phyloP scores from a whole-genome alignment of 2,113 vertebrate genomes.

The Oncorhynchus nerka region DNA sequence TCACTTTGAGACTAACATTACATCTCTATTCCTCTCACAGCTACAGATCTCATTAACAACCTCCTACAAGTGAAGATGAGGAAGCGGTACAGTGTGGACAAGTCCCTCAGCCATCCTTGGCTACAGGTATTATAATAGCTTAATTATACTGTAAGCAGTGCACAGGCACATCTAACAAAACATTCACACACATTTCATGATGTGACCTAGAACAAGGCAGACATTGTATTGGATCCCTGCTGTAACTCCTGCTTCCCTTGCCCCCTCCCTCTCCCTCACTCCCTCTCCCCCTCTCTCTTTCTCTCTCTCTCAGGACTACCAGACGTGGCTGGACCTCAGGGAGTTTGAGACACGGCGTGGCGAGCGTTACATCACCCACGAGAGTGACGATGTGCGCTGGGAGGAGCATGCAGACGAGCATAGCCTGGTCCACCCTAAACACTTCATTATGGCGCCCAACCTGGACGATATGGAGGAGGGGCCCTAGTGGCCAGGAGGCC shows the following conservation, averaged over 20 bases:
- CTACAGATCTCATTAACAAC: conserved; percentile 97
- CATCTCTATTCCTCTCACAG: conserved; percentile 62
- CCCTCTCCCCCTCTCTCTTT: background rate
- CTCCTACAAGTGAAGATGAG: conserved; percentile 99
- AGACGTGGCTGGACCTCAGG: conserved; percentile 96
- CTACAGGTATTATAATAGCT: conserved; percentile 82
- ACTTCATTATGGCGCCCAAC: conserved; percentile 98
- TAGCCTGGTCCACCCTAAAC: conserved; percentile 87
- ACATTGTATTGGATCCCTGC: background rate
- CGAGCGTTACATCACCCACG: conserved; percentile 96
- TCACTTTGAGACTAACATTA: too few relatives aligned
- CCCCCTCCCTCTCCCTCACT: too few relatives aligned
- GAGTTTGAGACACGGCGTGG: conserved; percentile 95
- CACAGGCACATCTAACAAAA: background rate
- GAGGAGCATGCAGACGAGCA: conserved; percentile 88
- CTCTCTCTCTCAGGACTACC: conserved; percentile 83
- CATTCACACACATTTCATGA: background rate
- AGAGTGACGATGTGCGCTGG: conserved; percentile 96
- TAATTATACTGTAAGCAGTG: background rate
- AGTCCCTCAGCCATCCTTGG: conserved; percentile 97
- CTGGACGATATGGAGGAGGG: conserved; percentile 98
- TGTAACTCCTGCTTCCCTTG: background rate
- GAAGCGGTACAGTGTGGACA: conserved; percentile 97
- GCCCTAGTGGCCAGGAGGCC: conserved; percentile 73
- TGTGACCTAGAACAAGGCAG: background rate